phyloP scores from a whole-genome alignment of 2,797 vertebrate genomes.

The Hippoglossus hippoglossus region DNA sequence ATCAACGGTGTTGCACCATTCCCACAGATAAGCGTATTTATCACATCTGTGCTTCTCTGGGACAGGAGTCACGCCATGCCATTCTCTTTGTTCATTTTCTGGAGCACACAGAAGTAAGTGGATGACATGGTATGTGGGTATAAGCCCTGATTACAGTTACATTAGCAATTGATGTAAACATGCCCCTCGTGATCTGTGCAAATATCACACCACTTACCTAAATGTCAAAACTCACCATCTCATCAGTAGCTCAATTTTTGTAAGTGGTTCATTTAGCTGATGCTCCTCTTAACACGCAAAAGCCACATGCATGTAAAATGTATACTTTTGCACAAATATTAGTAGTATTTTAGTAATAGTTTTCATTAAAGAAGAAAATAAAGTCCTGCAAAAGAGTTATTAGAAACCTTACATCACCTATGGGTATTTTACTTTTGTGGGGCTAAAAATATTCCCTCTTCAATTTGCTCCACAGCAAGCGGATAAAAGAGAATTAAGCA shows the following conservation, averaged over 20 bases:
- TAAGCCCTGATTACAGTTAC: constrained; percentile 62
- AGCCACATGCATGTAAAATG: not conserved
- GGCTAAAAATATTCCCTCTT: constrained; percentile 75
- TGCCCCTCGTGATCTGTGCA: constrained; percentile 17
- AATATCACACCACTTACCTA: constrained; percentile 23
- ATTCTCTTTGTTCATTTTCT: constrained; percentile 62
- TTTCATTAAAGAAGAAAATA: not conserved
- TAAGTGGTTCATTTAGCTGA: not conserved
- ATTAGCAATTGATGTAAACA: constrained; percentile 71
- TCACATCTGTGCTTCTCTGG: constrained; percentile 60
- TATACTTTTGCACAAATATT: too few relatives aligned
- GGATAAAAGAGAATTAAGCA: constrained; percentile 84
- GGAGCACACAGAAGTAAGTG: constrained; percentile 55
- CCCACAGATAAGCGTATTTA: constrained; percentile 57
- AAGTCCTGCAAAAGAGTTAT: constrained; percentile 15
- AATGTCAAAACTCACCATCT: constrained; percentile 13
- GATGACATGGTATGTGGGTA: constrained; percentile 44
- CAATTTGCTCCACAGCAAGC: constrained; percentile 68
- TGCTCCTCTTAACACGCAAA: not conserved
- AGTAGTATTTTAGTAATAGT: too few relatives aligned
- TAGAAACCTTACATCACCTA: constrained; percentile 64
- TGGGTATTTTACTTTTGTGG: constrained; percentile 50
- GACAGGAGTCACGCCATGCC: constrained; percentile 28
- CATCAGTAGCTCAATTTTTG: not conserved
- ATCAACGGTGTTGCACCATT: constrained; percentile 49